Percentiles rank a stretch among this genome's conserved stretches.
These are phyloP conservation scores for Plebejus anna DNA, from an alignment of 2,888 invertebrate genomes.

Conservation along the genomic window DNA sequence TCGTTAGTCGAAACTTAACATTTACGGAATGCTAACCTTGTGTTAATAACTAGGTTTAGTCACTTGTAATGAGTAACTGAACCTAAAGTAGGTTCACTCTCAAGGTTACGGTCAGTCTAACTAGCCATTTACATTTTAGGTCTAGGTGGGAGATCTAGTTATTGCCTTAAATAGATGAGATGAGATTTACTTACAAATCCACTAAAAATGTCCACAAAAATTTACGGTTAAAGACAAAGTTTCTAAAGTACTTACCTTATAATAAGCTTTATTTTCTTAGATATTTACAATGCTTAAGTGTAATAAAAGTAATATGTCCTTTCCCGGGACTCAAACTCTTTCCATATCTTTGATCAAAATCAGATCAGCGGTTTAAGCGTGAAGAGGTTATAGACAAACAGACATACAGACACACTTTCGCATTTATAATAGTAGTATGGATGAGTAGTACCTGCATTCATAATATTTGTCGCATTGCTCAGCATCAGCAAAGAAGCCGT, in stretches of 20 bases:
- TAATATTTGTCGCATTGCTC: slow-evolving; percentile 94
- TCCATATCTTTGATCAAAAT: too few species aligned
- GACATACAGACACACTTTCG: too few species aligned
- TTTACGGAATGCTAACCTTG: background rate
- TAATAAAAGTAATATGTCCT: too few species aligned
- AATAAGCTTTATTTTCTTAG: background rate
- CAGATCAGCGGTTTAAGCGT: too few species aligned
- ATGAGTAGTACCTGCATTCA: slow-evolving; percentile 81
- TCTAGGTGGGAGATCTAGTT: background rate
- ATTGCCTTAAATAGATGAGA: background rate
- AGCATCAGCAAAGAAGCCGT: slow-evolving; percentile 91
- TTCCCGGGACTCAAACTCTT: too few species aligned
- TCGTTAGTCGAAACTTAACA: background rate
- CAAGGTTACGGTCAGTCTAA: slow-evolving; percentile 14
- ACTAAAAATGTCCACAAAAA: background rate
- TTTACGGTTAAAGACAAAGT: too few species aligned
- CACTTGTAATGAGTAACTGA: slow-evolving; percentile 11
- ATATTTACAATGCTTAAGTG: background rate
- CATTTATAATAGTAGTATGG: too few species aligned
- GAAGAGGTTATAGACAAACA: too few species aligned
- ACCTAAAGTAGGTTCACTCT: background rate
- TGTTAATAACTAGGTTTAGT: background rate
- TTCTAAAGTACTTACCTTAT: background rate
- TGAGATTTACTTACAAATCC: background rate
- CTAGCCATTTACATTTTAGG: background rate